phyloP scores from a whole-genome alignment of 2,797 vertebrate genomes.

The Tachyglossus aculeatus region DNA sequence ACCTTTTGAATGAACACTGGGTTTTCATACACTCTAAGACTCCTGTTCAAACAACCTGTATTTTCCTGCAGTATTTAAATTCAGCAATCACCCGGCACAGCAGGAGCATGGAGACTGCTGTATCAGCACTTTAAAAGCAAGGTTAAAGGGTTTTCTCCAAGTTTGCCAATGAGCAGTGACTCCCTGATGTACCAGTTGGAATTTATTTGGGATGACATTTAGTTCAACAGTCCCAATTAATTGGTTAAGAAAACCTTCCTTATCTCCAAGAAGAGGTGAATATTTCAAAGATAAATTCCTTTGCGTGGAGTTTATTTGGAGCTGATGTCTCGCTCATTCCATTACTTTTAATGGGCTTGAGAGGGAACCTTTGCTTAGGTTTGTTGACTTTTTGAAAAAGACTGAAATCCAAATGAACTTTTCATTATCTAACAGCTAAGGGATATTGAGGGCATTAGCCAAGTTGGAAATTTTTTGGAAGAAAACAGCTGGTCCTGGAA shows the following conservation, averaged over 20 bases:
- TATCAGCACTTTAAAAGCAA: not conserved
- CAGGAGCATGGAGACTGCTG: not conserved
- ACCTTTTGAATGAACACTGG: not conserved
- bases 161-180: constrained; percentile 10
- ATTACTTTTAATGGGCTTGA: constrained; percentile 42
- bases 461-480: not conserved
- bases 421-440: not conserved
- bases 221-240: constrained; percentile 39
- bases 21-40: not conserved
- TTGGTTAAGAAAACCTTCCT: constrained; percentile 35
- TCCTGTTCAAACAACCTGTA: not conserved
- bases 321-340: constrained; percentile 35
- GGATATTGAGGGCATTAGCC: not conserved
- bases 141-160: constrained; percentile 6
- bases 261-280: constrained; percentile 43
- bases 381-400: constrained; percentile 13
- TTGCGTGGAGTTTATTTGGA: constrained; percentile 34
- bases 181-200: constrained; percentile 14
- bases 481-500: no score
- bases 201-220: constrained; percentile 32
- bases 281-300: constrained; percentile 33
- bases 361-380: constrained; percentile 2
- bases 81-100: not conserved
- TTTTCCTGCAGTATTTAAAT: not conserved
- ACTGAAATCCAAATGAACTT: constrained; percentile 29